A percentile compares a stretch with the other conserved stretches of the same genome.
These are phyloP conservation scores for Mustela nigripes DNA, from an alignment of 2,113 vertebrate species.

Conservation along the genomic window DNA sequence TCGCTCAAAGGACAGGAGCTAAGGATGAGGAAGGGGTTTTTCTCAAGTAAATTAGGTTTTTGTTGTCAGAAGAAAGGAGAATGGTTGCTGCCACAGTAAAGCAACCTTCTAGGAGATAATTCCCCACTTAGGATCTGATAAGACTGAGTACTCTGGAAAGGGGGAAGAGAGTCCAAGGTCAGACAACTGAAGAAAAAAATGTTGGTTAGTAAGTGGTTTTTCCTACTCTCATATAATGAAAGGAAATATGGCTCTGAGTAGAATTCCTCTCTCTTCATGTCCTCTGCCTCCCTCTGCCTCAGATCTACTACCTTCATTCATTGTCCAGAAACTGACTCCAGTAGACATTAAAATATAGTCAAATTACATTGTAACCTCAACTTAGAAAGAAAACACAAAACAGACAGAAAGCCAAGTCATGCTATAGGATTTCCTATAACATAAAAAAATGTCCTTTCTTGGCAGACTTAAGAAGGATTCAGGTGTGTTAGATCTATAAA, in stretches of 20 bases:
- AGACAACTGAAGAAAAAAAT: not conserved
- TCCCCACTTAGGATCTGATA: not conserved
- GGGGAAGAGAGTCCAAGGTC: not conserved
- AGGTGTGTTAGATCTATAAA: slow-evolving; percentile 69
- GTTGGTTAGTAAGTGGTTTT: not conserved
- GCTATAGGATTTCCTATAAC: slow-evolving; percentile 53
- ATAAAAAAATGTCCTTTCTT: slow-evolving; percentile 58
- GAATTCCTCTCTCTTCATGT: not conserved
- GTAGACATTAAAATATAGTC: slow-evolving; percentile 54
- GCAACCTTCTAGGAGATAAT: too few species aligned
- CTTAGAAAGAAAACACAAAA: slow-evolving; percentile 78
- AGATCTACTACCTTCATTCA: not conserved
- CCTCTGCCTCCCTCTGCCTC: not conserved
- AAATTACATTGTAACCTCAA: slow-evolving; percentile 70
- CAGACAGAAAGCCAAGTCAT: slow-evolving; percentile 70
- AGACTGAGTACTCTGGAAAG: not conserved
- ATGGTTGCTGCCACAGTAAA: not conserved
- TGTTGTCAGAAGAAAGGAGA: not conserved
- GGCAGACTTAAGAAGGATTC: slow-evolving; percentile 40
- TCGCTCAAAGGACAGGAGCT: not conserved
- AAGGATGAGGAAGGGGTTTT: not conserved
- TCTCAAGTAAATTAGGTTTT: not conserved
- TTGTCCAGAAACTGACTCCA: not conserved
- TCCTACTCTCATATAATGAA: not conserved
- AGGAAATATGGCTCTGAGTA: not conserved